Conservation (phyloP, 2,797 vertebrate species). For the Poecilia wingei region DNA sequence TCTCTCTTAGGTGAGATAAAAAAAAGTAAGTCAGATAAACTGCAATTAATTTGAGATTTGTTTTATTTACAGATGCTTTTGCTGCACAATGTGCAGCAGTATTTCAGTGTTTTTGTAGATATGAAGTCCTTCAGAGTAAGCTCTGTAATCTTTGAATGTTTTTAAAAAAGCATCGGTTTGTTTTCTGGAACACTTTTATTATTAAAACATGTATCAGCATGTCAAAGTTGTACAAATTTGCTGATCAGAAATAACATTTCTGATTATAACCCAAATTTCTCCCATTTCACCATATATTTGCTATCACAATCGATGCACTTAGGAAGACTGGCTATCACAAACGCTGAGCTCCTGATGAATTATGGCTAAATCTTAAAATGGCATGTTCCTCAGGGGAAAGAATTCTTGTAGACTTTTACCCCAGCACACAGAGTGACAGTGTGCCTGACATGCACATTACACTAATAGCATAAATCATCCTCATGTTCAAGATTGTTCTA, state of each 20-base stretch:
- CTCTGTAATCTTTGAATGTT: background rate
- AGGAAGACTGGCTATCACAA: conserved; percentile 29
- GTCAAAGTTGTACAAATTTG: background rate
- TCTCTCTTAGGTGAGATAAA: background rate
- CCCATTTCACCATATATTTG: conserved; percentile 25
- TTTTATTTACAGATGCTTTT: background rate
- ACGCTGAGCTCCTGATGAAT: conserved; percentile 14
- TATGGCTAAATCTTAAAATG: conserved; percentile 22
- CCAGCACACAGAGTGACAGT: conserved; percentile 24
- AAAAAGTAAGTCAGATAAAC: background rate
- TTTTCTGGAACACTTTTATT: background rate
- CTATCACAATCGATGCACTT: conserved; percentile 21
- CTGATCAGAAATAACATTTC: background rate
- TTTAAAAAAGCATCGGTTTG: background rate
- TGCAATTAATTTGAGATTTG: background rate
- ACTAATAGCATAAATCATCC: conserved; percentile 9
- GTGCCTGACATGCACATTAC: conserved; percentile 29
- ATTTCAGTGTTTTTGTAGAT: background rate
- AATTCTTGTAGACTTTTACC: conserved; percentile 46
- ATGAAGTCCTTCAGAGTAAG: background rate
- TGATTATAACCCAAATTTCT: conserved; percentile 8
- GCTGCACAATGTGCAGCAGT: background rate
- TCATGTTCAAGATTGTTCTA: conserved; percentile 23
- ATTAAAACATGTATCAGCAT: background rate
- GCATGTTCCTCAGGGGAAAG: conserved; percentile 16